Evolutionary conservation across 2,113 vertebrate species (phyloP).

Genomic region (Sphaerodactylus townsendi): DNA sequence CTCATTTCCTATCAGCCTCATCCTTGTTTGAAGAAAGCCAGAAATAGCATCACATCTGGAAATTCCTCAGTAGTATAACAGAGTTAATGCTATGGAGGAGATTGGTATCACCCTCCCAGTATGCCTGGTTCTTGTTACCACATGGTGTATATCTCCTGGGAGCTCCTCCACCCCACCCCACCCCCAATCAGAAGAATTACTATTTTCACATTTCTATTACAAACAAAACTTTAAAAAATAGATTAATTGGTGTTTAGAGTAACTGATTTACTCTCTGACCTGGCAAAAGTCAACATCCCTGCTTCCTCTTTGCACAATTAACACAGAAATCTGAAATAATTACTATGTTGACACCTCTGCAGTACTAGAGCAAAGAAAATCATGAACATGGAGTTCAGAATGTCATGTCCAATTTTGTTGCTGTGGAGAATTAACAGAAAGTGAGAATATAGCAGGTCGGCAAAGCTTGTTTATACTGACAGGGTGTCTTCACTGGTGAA

Average conservation of each 20-base stretch:
- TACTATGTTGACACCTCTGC: neutral
- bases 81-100: constrained; percentile 26
- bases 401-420: too few relatives aligned
- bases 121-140: constrained; percentile 12
- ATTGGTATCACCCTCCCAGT: neutral
- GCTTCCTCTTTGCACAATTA: neutral
- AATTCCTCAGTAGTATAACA: constrained; percentile 18
- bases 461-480: neutral
- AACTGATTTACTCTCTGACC: neutral
- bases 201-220: neutral
- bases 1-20: constrained; percentile 23
- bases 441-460: neutral
- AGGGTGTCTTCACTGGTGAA: neutral
- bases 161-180: neutral
- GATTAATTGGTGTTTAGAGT: neutral
- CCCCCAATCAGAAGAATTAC: constrained; percentile 9
- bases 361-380: neutral
- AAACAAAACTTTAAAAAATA: constrained; percentile 39
- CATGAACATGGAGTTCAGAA: rapidly evolving
- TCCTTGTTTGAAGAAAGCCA: constrained; percentile 41
- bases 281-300: constrained; percentile 24
- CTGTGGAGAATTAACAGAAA: neutral
- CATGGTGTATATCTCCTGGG: constrained; percentile 16
- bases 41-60: constrained; percentile 28
- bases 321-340: neutral